Percentiles rank a stretch among this genome's conserved stretches.
Conservation (phyloP, 1,140 invertebrate genomes). For the Melitaea cinxia region DNA sequence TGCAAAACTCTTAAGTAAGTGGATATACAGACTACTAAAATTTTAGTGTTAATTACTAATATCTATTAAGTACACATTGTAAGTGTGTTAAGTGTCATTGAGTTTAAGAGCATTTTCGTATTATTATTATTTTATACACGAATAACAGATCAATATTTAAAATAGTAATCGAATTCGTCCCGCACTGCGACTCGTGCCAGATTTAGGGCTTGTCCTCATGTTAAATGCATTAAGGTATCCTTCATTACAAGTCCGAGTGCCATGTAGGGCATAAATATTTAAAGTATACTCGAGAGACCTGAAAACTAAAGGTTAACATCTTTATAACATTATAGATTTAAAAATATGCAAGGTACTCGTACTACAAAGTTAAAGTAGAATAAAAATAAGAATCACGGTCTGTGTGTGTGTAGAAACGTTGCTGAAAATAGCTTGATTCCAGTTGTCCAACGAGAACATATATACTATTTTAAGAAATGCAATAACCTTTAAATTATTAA, state of each 20-base stretch:
- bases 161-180: constrained; percentile 13
- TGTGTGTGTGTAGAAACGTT: background rate
- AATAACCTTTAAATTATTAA: no score
- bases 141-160: constrained; percentile 13
- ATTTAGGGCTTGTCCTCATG: constrained; percentile 69
- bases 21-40: no score
- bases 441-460: background rate
- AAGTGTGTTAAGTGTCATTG: no score
- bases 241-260: constrained; percentile 38
- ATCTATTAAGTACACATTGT: no score
- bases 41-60: no score
- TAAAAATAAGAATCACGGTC: background rate
- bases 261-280: constrained; percentile 34
- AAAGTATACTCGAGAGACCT: constrained; percentile 12
- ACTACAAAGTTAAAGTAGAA: background rate
- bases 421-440: background rate
- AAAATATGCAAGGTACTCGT: constrained; percentile 4
- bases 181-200: constrained; percentile 33
- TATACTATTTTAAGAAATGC: no score
- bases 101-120: no score
- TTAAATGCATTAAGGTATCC: constrained; percentile 59
- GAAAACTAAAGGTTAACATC: constrained; percentile 5
- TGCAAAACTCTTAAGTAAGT: no score
- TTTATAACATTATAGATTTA: constrained; percentile 6
- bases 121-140: no score